Conservation (phyloP, 2,113 vertebrate genomes). For the Sialia sialis region DNA sequence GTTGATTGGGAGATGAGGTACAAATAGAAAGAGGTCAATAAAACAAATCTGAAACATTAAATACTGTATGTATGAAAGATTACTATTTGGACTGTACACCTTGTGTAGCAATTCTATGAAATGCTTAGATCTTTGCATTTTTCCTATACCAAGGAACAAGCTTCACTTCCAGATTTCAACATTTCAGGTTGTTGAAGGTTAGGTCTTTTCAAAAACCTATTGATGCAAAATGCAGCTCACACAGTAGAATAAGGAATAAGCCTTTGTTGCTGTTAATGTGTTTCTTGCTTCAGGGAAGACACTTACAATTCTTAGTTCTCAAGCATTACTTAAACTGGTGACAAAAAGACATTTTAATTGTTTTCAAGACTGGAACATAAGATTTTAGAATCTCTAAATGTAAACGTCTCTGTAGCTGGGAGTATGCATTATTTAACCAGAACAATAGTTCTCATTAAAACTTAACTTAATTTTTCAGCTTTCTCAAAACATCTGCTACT, state of each 20-base stretch:
- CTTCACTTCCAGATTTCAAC: background rate
- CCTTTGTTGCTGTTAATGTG: background rate
- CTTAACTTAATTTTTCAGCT: background rate
- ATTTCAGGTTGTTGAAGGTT: background rate
- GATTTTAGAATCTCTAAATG: background rate
- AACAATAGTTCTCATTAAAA: slow-evolving; percentile 28
- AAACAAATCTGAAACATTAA: background rate
- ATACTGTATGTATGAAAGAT: background rate
- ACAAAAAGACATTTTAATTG: slow-evolving; percentile 22
- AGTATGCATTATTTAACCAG: slow-evolving; percentile 29
- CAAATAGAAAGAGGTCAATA: background rate
- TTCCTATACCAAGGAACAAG: background rate
- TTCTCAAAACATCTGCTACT: slow-evolving; percentile 21
- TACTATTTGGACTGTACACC: background rate
- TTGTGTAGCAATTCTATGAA: background rate
- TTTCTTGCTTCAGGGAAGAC: slow-evolving; percentile 21
- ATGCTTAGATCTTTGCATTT: background rate
- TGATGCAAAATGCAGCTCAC: background rate
- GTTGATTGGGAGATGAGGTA: background rate
- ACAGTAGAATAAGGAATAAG: background rate
- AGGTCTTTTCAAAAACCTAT: background rate
- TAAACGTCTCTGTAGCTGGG: background rate
- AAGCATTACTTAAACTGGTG: slow-evolving; percentile 15
- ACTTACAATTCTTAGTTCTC: slow-evolving; percentile 2
- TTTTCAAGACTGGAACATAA: background rate